Conservation (phyloP, 2,797 vertebrate genomes). For the Pelochelys cantorii region DNA sequence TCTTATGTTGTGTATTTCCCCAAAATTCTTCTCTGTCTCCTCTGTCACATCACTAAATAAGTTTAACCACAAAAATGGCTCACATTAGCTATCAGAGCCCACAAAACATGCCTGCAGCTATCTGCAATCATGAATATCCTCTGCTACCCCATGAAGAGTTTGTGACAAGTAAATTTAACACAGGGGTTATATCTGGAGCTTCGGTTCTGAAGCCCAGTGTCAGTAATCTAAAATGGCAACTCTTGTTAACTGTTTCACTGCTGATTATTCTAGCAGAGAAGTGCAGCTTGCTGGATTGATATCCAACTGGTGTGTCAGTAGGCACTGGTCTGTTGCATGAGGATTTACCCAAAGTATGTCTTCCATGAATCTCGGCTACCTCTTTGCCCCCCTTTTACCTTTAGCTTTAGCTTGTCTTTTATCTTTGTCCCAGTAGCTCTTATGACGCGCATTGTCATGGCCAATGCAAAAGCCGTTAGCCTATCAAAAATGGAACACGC, state of each 20-base stretch:
- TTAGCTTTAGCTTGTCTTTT: background rate
- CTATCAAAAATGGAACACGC: background rate
- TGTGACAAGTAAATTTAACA: fast-evolving
- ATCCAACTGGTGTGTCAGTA: background rate
- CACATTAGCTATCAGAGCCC: background rate
- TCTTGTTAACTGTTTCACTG: background rate
- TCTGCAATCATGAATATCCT: fast-evolving
- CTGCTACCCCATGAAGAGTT: background rate
- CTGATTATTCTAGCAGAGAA: background rate
- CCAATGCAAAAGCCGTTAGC: background rate
- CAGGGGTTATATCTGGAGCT: fast-evolving
- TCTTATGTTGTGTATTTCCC: background rate
- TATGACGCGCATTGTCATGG: background rate
- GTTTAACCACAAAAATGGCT: fast-evolving
- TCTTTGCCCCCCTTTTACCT: background rate
- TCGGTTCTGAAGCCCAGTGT: fast-evolving
- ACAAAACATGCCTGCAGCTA: background rate
- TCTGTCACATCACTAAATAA: background rate
- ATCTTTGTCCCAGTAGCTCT: background rate
- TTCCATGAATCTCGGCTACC: background rate
- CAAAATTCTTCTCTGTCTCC: background rate
- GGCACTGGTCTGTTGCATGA: background rate
- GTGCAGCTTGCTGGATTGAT: background rate
- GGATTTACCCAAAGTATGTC: background rate
- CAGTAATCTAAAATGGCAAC: background rate